Base-by-base conservation (phyloP, 2,888 invertebrate species). In the Lepidonotus clava region DNA sequence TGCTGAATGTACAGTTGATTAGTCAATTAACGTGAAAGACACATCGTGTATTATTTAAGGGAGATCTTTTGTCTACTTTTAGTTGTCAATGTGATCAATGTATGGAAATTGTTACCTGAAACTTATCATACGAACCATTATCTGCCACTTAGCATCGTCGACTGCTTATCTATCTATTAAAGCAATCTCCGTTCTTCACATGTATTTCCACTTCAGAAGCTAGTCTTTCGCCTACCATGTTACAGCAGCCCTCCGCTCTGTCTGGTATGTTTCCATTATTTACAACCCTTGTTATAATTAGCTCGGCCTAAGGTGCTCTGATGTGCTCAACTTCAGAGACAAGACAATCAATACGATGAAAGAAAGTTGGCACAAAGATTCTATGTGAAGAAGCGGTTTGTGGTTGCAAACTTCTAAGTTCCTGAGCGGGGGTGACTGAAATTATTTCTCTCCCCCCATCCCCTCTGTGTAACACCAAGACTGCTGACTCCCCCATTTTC, bases 321-420 rank as follows among this genome's bases (percentile, higher is more conserved):
- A 71, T 36, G 71, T 71, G 71, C 71, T 71, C 71, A 71, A 34
- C 71, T 71, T 71, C 71, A 71, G 36, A 71, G 71, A 38, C 38
- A 38, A 34, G 71, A 38, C 71, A 71, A 71, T 71, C 71, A 71
- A 71, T 71, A 71, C 71, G 36, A 71, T 71, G 71, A 71, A 71
- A 71, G 71, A 71, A 71, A 71, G 21, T 24, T 71, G 71, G 71
- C 71, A 71, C 71, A 34, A 34, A 71, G 71, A 38, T 71, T 5
- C 71, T 71, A 71, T 71, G 71, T 71, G 71, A 71, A 71, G 71
- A 71, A 71, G 38, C 71, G 18, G 36, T 71, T 71, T 71, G 71
- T 38, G 24, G 34, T 71, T 38, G 71, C 14, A 71, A 38, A 71
- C 71, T 71, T 71, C 71, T 71, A 71, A 71, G 71, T 71, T 71